These are phyloP conservation scores for Salvelinus namaycush DNA, from an alignment of 2,113 vertebrate genomes.

Conservation along the genomic window DNA sequence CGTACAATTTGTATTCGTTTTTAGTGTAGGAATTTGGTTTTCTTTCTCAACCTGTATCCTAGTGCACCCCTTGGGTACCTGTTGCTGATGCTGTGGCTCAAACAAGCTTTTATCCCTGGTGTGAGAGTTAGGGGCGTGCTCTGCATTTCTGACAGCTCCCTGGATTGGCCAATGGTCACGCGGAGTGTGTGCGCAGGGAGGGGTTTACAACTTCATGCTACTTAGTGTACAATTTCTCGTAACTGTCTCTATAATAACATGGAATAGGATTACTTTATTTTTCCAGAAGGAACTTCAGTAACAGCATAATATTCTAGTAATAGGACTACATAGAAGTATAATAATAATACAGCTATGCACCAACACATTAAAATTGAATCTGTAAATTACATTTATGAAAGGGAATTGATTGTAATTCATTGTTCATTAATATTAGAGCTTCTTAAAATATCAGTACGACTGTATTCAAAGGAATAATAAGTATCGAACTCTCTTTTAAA, in stretches of 20 bases:
- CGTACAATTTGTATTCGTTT: background rate
- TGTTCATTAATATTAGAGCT: no score
- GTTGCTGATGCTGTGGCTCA: slow-evolving; percentile 30
- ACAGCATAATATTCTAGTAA: background rate
- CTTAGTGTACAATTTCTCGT: slow-evolving; percentile 61
- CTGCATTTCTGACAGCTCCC: background rate
- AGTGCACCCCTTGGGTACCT: slow-evolving; percentile 53
- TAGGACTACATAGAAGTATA: no score
- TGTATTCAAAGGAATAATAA: no score
- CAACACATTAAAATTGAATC: no score
- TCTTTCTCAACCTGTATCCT: slow-evolving; percentile 28
- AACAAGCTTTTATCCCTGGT: slow-evolving; percentile 58
- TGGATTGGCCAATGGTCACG: slow-evolving; percentile 62
- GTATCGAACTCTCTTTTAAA: no score
- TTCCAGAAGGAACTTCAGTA: background rate
- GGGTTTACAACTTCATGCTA: slow-evolving; percentile 62
- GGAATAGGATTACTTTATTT: background rate
- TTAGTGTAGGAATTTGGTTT: slow-evolving; percentile 40
- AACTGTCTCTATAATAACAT: slow-evolving; percentile 21
- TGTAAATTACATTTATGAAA: no score
- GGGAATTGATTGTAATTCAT: no score
- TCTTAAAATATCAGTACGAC: no score
- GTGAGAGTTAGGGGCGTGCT: slow-evolving; percentile 41
- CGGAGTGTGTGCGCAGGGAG: slow-evolving; percentile 36
- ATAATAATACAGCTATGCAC: no score